Base-by-base conservation (phyloP, 2,888 invertebrate genomes). In the Coleophora flavipennella region DNA sequence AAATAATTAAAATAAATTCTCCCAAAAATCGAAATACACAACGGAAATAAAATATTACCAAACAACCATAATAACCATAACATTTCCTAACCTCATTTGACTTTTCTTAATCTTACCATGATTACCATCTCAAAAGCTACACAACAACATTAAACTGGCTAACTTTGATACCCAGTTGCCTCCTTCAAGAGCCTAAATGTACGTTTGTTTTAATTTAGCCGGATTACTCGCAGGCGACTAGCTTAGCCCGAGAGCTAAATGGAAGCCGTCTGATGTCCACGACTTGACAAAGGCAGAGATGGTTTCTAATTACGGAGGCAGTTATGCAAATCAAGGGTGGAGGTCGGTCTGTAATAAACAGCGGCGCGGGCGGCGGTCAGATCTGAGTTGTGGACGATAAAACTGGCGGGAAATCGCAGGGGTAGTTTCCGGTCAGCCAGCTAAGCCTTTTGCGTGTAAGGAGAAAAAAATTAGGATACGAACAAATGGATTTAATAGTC, bases 301-400 rank as follows among this genome's bases (percentile, higher is more conserved):
- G 81, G 79, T 79, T 80, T 83, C 81, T 83, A 84, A 84, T 84
- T 84, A 84, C 81, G 76, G 72, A 68, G 78, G 69, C 67, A 79
- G 83, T 80, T 84, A 83, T 84, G 83, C 81, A 81, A 83, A 84
- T 83, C 74, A 75, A 59, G 73, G 67, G 62, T 56, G 60, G 63
- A 70, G 67, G 72, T 70, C 65, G 74, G 78, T 78, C 79, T 83
- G 70, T 83, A 83, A 83, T 83, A 83, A 79, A 83, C 83, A 83
- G 70, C 76, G 78, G 65, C 71, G 68, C 70, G 73, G 68, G 77
- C 74, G 78, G 79, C 71, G 81, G 79, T 74, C 75, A 65, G 62
- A 13, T 61, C 64, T 68, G 63, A 81, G 81, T 80, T 81, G 77
- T 73, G 33, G 39, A 34, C 42, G 26, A 43, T 40, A 44, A 42